Conservation (phyloP, 2,888 invertebrate genomes). For the Eupithecia pulchellata region DNA sequence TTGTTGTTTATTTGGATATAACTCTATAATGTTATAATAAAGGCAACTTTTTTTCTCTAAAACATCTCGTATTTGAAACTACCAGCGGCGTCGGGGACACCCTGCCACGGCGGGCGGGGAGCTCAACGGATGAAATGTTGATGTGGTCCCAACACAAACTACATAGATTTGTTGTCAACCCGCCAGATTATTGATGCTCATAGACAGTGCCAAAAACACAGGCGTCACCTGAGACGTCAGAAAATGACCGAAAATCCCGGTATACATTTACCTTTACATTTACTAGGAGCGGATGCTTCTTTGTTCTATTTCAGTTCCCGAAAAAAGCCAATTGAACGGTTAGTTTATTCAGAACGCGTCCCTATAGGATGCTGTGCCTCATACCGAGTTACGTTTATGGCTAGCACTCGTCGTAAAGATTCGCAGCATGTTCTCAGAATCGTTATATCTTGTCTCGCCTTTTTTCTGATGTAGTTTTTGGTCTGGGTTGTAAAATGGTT, state of each 20-base stretch:
- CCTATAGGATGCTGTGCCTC: slow-evolving; percentile 15
- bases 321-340: slow-evolving; percentile 27
- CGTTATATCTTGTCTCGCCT: slow-evolving; percentile 30
- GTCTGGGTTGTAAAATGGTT: not conserved
- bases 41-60: no score
- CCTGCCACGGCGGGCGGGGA: no score
- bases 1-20: not conserved
- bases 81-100: no score
- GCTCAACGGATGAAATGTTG: no score
- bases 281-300: not conserved
- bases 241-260: not conserved
- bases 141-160: no score
- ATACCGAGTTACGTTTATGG: slow-evolving; percentile 50
- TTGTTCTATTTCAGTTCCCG: slow-evolving; percentile 9
- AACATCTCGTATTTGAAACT: no score
- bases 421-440: slow-evolving; percentile 42
- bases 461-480: slow-evolving; percentile 25
- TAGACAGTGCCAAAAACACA: not conserved
- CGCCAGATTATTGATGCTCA: no score
- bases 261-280: not conserved
- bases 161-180: no score
- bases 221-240: not conserved
- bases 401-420: slow-evolving; percentile 57
- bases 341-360: slow-evolving; percentile 33
- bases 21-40: no score